A percentile compares a stretch with the other conserved stretches of the same genome.
Conservation (phyloP, 2,113 vertebrate genomes). For the Siniperca knerii region DNA sequence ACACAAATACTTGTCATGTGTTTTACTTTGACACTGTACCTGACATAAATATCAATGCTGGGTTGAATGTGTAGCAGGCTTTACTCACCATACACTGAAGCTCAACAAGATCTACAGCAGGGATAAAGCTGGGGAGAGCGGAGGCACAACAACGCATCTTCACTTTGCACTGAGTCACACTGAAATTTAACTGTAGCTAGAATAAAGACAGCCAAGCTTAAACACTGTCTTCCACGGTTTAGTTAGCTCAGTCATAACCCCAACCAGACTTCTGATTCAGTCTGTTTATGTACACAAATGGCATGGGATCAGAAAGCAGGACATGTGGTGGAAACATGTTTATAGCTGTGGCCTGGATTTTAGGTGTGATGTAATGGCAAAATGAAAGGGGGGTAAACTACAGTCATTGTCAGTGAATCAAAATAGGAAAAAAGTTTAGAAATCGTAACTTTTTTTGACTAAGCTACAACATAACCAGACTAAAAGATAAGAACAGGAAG, state of each 20-base stretch:
- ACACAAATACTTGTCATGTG: not conserved
- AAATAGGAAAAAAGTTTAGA: not conserved
- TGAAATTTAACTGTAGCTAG: slow-evolving; percentile 10
- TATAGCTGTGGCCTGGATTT: slow-evolving; percentile 33
- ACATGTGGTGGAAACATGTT: slow-evolving; percentile 70
- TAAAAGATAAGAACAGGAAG: not conserved
- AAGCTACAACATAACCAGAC: not conserved
- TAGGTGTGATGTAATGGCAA: slow-evolving; percentile 29
- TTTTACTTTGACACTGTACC: not conserved
- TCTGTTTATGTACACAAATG: slow-evolving; percentile 56
- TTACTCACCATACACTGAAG: slow-evolving; percentile 32
- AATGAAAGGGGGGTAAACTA: slow-evolving; percentile 23
- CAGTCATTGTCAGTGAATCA: not conserved
- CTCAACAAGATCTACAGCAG: slow-evolving; percentile 11
- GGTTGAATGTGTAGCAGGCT: slow-evolving; percentile 15
- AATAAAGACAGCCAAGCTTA: slow-evolving; percentile 20
- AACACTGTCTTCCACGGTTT: slow-evolving; percentile 30
- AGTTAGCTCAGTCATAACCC: slow-evolving; percentile 66
- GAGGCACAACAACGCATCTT: slow-evolving; percentile 13
- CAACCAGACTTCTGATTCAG: slow-evolving; percentile 41
- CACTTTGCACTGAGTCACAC: slow-evolving; percentile 1
- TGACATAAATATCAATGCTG: slow-evolving; percentile 17
- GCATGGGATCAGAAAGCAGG: slow-evolving; percentile 41
- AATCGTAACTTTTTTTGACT: not conserved
- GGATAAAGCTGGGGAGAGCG: not conserved